Evolutionary conservation across 2,113 vertebrate species (phyloP), one percentile per base, ranked within the genome.

Genomic region (Ammodramus savannarum): DNA sequence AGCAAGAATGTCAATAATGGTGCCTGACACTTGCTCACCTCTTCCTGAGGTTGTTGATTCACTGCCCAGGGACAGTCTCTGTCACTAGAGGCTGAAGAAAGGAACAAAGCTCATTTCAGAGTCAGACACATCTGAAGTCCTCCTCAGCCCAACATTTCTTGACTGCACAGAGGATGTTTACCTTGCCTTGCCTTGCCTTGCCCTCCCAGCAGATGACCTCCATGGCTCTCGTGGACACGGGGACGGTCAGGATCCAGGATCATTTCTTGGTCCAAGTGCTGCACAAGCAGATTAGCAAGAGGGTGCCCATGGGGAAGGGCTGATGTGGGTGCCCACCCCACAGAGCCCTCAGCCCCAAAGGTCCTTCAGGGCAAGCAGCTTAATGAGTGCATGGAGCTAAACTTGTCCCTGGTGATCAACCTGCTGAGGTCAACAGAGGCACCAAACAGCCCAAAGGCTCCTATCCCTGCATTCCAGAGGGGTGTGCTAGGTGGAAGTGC

Each of bases 101-200:
- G 98, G 98, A 98, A 98, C 96, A 97, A 98, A 98, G 96, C 97
- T 98, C 98, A 97, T 99, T 98, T 98, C 97, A 97, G 97, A 97
- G 92, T 97, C 96, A 97, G 97, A 98, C 98, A 97, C 96, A 97
- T 96, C 97, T 95, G 75, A 96, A 96, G 92, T 43, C 39, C n/a
- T 79, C 55, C 75, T 71, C 18, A 41, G 80, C 7, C 49, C 73
- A 75, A 44, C 15, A 51, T 57, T 71, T 77, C 54, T 48, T 72
- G 59, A 57, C 82, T 84, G 34, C 71, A 72, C 27, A 73, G 16
- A 62, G 39, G 79, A 36, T 38, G 41, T 23, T 65, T 65, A n/a
- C 39, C 3, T 34, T 52, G 48, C 27, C 10, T 38, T 82, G 39
- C 18, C 41, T 26, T 54, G 54, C 66, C 29, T 31, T 52, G 51